phyloP scores from a whole-genome alignment of 2,797 vertebrate genomes.

The Podargus strigoides region DNA sequence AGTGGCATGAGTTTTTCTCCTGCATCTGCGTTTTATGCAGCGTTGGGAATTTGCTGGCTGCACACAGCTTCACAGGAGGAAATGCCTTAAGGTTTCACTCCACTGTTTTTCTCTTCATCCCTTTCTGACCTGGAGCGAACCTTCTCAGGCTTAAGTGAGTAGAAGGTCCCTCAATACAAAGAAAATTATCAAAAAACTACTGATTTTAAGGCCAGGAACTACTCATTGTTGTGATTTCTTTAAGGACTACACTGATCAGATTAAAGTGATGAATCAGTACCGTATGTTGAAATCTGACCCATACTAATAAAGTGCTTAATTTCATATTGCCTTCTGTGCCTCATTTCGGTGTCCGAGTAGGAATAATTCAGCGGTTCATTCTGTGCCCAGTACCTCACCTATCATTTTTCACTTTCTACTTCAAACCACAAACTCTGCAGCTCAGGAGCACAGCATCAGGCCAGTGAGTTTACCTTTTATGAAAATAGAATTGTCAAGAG shows the following conservation, averaged over 20 bases:
- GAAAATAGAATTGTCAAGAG: background rate
- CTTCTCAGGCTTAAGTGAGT: background rate
- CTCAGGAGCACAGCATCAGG: background rate
- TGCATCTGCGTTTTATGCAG: background rate
- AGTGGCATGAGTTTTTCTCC: background rate
- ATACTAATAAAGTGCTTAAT: background rate
- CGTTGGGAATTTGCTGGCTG: background rate
- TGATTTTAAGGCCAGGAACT: background rate
- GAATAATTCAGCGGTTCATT: background rate
- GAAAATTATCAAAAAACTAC: background rate
- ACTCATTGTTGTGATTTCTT: background rate
- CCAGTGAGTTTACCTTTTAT: background rate
- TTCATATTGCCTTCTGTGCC: background rate
- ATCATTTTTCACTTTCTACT: background rate
- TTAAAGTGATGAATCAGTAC: background rate
- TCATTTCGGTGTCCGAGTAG: background rate
- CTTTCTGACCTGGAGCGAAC: background rate
- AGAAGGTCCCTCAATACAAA: background rate
- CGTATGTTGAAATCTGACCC: background rate
- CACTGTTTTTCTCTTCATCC: background rate
- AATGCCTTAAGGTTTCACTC: background rate
- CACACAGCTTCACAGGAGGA: background rate
- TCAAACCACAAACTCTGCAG: background rate
- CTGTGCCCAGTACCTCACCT: background rate
- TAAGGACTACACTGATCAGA: background rate